Evolutionary conservation across 2,888 invertebrate species (phyloP).

Genomic region (Trissolcus brochymenae): DNA sequence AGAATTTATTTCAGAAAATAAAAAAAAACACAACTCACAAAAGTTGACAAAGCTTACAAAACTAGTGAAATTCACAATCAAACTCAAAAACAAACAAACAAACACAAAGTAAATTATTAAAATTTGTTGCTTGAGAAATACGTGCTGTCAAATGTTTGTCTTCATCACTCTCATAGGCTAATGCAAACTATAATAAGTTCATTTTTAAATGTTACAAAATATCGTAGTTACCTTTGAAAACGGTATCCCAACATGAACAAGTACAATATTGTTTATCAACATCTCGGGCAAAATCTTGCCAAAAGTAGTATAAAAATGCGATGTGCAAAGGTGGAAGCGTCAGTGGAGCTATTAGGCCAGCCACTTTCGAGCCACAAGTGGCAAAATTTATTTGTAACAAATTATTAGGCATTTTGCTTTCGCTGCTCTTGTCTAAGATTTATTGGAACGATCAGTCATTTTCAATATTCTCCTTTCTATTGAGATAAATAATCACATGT

Average conservation of each 20-base stretch:
- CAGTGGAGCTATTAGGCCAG: slow-evolving; percentile 72
- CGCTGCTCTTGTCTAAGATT: background rate
- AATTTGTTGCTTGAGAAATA: no score
- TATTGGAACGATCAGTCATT: slow-evolving; percentile 2
- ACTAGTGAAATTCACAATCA: no score
- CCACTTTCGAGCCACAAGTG: slow-evolving; percentile 69
- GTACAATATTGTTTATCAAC: slow-evolving; percentile 82
- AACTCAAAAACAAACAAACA: no score
- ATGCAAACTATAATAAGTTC: no score
- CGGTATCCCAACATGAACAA: slow-evolving; percentile 87
- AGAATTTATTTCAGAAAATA: no score
- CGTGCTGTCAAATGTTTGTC: background rate
- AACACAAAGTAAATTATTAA: no score
- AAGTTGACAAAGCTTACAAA: no score
- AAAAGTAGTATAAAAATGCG: slow-evolving; percentile 80
- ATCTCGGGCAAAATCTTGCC: slow-evolving; percentile 82
- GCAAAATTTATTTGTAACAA: slow-evolving; percentile 67
- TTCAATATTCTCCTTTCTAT: background rate
- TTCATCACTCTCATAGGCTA: background rate
- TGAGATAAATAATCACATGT: slow-evolving; percentile 1
- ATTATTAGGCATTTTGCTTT: slow-evolving; percentile 64
- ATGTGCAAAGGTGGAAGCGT: slow-evolving; percentile 81
- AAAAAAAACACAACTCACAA: no score
- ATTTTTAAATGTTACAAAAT: no score
- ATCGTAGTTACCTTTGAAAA: slow-evolving; percentile 81